Evolutionary conservation across 2,888 invertebrate genomes (phyloP).

Genomic region (Metacarcinus magister): DNA sequence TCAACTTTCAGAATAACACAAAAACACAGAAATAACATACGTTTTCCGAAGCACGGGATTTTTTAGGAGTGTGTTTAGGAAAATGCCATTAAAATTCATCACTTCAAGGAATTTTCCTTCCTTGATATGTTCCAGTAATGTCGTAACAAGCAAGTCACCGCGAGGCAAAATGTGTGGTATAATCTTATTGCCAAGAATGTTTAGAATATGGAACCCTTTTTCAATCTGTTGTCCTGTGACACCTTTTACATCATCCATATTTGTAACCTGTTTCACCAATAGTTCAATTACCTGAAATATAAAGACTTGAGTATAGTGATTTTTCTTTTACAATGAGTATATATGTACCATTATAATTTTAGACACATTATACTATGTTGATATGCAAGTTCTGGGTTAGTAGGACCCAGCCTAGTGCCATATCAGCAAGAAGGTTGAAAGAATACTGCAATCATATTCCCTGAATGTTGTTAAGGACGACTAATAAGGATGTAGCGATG

Average conservation of each 20-base stretch:
- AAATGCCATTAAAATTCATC: constrained; percentile 47
- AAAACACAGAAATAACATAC: constrained; percentile 20
- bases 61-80: constrained; percentile 61
- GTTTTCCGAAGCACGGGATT: constrained; percentile 58
- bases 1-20: background rate
- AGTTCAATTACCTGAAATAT: constrained; percentile 6
- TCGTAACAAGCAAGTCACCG: constrained; percentile 33
- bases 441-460: no score
- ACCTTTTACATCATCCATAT: constrained; percentile 55
- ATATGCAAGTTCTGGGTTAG: background rate
- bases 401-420: no score
- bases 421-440: no score
- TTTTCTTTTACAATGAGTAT: background rate
- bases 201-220: constrained; percentile 74
- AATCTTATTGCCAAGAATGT: constrained; percentile 61
- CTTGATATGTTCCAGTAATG: constrained; percentile 56
- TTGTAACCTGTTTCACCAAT: constrained; percentile 53
- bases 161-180: constrained; percentile 64
- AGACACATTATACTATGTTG: background rate
- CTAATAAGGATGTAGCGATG: no score
- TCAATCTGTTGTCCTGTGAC: constrained; percentile 61
- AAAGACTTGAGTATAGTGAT: background rate
- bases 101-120: constrained; percentile 61
- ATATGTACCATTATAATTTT: background rate
- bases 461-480: no score